Evolutionary conservation across 2,113 vertebrate genomes (phyloP).

Genomic region (Neopipo cinnamomea): DNA sequence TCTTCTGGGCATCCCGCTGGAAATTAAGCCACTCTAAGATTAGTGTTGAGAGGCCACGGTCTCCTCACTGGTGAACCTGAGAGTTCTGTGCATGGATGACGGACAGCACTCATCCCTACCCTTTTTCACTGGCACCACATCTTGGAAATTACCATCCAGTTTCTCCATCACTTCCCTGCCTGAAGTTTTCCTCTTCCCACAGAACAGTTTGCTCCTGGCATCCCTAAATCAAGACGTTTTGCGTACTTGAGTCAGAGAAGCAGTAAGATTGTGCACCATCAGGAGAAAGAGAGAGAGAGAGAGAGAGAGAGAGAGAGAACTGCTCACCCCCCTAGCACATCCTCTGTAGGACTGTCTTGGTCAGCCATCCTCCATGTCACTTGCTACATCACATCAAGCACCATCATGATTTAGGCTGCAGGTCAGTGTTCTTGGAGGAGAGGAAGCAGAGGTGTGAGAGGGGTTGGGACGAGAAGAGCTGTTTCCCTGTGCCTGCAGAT

Average conservation of each 20-base stretch:
- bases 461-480: neutral
- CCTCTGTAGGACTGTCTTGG: neutral
- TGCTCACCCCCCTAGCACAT: neutral
- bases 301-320: neutral
- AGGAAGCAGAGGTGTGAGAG: neutral
- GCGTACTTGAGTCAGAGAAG: neutral
- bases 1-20: constrained; percentile 2
- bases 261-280: neutral
- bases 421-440: neutral
- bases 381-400: constrained; percentile 39
- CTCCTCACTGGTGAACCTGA: neutral
- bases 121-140: neutral
- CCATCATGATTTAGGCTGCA: neutral
- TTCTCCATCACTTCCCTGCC: neutral
- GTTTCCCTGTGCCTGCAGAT: neutral
- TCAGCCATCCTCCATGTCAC: neutral
- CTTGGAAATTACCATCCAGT: neutral
- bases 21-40: neutral
- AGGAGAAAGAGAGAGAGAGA: neutral
- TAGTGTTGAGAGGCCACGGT: neutral
- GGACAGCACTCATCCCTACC: neutral
- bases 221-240: neutral
- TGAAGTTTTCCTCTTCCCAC: neutral
- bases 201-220: neutral
- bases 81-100: neutral